Percentiles rank a stretch among this genome's conserved stretches.
Conservation (phyloP, 2,888 invertebrate species). For the Hydrotaea diabolus region DNA sequence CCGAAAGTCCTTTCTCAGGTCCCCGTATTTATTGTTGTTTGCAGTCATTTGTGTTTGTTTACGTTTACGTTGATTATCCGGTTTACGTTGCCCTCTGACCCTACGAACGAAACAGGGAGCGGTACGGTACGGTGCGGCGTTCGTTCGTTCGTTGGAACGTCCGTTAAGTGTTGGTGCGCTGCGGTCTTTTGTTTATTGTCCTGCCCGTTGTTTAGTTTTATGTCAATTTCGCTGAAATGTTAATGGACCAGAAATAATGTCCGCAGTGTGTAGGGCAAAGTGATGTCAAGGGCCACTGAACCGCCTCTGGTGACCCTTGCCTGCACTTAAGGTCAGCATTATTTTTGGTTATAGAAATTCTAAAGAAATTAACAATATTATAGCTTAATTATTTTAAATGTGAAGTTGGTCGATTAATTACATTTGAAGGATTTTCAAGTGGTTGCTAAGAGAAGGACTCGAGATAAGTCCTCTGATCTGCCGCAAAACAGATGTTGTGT, state of each 20-base stretch:
- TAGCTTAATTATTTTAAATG: not conserved
- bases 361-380: not conserved
- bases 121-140: too few relatives aligned
- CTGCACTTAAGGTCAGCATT: not conserved
- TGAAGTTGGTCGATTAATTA: not conserved
- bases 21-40: conserved; percentile 49
- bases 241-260: conserved; percentile 64
- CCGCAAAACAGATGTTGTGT: too few relatives aligned
- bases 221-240: conserved; percentile 57
- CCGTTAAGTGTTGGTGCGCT: conserved; percentile 13
- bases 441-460: too few relatives aligned
- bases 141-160: not conserved
- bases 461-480: too few relatives aligned
- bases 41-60: conserved; percentile 61
- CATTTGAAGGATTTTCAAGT: too few relatives aligned
- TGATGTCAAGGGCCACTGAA: conserved; percentile 10
- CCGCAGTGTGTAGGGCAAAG: not conserved
- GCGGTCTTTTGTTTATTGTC: conserved; percentile 43
- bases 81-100: conserved; percentile 35
- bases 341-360: not conserved
- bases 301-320: conserved; percentile 37
- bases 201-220: conserved; percentile 32
- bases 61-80: conserved; percentile 65
- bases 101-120: not conserved
- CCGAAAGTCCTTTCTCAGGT: not conserved